Evolutionary conservation across 2,888 invertebrate genomes (phyloP).

Genomic region (Trichopoda pennipes): DNA sequence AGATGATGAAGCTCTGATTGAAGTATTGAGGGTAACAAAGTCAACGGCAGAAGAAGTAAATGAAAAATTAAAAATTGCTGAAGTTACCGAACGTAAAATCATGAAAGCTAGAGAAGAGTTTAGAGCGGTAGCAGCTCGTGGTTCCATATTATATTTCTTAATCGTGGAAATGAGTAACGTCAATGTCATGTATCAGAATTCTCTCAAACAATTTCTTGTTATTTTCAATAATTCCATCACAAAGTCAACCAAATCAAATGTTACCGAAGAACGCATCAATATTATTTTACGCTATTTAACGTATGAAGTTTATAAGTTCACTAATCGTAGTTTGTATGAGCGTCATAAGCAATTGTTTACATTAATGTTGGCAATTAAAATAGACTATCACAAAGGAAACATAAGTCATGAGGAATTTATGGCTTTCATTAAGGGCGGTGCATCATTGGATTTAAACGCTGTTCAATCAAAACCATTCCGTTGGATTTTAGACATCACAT

Average conservation of each 20-base stretch:
- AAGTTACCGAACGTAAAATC: conserved; percentile 96
- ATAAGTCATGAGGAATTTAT: conserved; percentile 96
- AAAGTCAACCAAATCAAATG: conserved; percentile 91
- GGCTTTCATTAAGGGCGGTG: conserved; percentile 97
- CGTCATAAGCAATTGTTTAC: conserved; percentile 96
- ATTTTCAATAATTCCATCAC: conserved; percentile 97
- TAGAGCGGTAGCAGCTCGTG: conserved; percentile 95
- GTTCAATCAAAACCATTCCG: conserved; percentile 95
- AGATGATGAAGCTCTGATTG: conserved; percentile 96
- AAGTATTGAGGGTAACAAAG: conserved; percentile 92
- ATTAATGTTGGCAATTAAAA: conserved; percentile 96
- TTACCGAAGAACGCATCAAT: conserved; percentile 92
- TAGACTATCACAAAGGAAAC: conserved; percentile 90
- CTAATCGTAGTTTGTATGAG: conserved; percentile 95
- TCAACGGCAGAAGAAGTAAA: conserved; percentile 96
- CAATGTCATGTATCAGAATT: conserved; percentile 98
- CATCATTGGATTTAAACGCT: conserved; percentile 95
- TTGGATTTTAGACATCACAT: conserved; percentile 97
- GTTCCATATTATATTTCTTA: conserved; percentile 96
- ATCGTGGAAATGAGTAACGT: conserved; percentile 99
- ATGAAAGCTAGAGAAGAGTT: conserved; percentile 97
- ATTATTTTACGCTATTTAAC: conserved; percentile 95
- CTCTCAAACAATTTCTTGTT: conserved; percentile 94
- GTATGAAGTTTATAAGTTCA: conserved; percentile 95
- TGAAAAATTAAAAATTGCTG: conserved; percentile 94